phyloP scores from a whole-genome alignment of 2,113 vertebrate species.

The Xenopus borealis region DNA sequence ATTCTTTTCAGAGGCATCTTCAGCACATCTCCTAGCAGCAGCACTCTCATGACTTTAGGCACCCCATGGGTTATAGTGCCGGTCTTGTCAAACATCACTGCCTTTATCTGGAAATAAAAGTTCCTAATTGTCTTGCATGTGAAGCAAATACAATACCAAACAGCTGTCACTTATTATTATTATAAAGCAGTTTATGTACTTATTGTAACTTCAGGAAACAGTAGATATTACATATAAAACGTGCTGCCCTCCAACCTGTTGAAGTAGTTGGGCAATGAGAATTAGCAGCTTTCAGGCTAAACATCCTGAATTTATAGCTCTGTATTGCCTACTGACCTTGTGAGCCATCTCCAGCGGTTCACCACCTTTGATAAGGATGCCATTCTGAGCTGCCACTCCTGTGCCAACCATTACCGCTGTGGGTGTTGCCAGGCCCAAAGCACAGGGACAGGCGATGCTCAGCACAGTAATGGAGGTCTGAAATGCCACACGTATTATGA shows the following conservation, averaged over 20 bases:
- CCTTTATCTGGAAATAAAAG: constrained; percentile 68
- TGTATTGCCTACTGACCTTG: constrained; percentile 53
- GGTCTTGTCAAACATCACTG: constrained; percentile 97
- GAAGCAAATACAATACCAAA: no score
- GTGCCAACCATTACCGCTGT: constrained; percentile 99
- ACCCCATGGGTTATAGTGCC: constrained; percentile 91
- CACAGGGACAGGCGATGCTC: constrained; percentile 94
- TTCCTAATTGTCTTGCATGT: constrained; percentile 2
- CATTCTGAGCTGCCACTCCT: constrained; percentile 89
- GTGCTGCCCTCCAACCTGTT: no score
- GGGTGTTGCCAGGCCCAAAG: constrained; percentile 91
- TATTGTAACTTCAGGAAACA: no score
- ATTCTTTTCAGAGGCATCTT: constrained; percentile 80
- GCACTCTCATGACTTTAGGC: constrained; percentile 81
- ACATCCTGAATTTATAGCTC: no score
- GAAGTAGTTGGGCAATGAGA: no score
- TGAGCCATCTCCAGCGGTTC: constrained; percentile 97
- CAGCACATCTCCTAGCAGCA: constrained; percentile 75
- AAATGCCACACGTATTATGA: constrained; percentile 89
- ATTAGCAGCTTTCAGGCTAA: no score
- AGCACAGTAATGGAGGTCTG: constrained; percentile 95
- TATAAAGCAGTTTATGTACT: no score
- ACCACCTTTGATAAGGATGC: constrained; percentile 96
- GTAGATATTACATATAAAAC: no score
- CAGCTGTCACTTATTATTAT: no score